Conservation (phyloP, 2,113 vertebrate genomes). For the Piprites chloris region DNA sequence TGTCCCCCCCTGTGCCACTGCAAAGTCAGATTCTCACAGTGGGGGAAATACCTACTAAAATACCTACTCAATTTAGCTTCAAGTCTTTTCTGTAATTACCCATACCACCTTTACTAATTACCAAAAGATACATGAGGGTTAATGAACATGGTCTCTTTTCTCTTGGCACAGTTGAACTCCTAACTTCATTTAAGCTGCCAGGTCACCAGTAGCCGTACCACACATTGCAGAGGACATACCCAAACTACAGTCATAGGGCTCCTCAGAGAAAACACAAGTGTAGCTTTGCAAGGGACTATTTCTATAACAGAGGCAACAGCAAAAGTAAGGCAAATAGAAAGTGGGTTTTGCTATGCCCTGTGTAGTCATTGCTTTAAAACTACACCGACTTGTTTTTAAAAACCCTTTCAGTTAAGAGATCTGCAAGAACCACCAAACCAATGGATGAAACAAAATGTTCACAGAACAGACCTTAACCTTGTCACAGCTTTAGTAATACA, state of each 20-base stretch:
- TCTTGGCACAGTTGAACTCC: neutral
- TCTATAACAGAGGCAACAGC: neutral
- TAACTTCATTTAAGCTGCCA: neutral
- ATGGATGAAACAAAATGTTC: rapidly evolving
- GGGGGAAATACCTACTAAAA: neutral
- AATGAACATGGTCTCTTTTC: neutral
- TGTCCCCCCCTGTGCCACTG: neutral
- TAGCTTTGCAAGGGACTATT: neutral
- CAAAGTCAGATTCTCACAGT: conserved; percentile 12
- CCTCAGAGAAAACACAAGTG: neutral
- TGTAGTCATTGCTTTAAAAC: neutral
- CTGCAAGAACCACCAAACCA: neutral
- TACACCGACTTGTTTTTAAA: neutral
- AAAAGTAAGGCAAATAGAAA: neutral
- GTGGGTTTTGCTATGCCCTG: neutral
- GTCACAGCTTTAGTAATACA: neutral
- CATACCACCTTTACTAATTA: neutral
- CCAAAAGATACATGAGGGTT: neutral
- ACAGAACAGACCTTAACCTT: neutral
- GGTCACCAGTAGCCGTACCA: neutral
- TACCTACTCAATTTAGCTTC: neutral
- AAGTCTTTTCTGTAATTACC: neutral
- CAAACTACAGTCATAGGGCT: neutral
- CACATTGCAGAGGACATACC: neutral
- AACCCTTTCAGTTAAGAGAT: neutral